Conservation (phyloP, 2,113 vertebrate species). For the Pagrus major region DNA sequence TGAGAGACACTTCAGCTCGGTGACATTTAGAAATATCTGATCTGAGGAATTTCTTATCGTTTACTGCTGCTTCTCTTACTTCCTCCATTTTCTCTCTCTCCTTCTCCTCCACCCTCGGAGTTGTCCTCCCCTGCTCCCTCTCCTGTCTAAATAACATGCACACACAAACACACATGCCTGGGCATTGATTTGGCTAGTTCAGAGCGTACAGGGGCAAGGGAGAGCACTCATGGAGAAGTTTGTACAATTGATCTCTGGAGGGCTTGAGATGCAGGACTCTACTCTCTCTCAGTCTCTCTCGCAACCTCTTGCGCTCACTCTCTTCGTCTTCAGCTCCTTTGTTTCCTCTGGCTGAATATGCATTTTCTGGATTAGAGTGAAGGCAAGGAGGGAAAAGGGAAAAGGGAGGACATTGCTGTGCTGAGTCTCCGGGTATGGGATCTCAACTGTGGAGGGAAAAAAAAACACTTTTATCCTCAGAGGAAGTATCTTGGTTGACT, state of each 20-base stretch:
- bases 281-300: constrained; percentile 36
- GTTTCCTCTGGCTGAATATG: constrained; percentile 69
- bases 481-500: constrained; percentile 61
- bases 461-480: constrained; percentile 45
- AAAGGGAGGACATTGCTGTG: constrained; percentile 37
- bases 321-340: neutral
- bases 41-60: constrained; percentile 78
- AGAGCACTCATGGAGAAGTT: constrained; percentile 81
- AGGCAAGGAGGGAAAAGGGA: constrained; percentile 33
- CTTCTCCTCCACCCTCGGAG: constrained; percentile 15
- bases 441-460: constrained; percentile 51
- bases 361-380: constrained; percentile 74
- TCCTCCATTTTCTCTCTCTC: constrained; percentile 36
- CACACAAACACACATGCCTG: constrained; percentile 34
- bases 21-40: constrained; percentile 85
- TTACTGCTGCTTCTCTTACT: constrained; percentile 52
- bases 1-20: constrained; percentile 67
- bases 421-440: constrained; percentile 48
- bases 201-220: constrained; percentile 65
- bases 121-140: constrained; percentile 47
- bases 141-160: constrained; percentile 45
- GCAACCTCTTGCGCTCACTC: constrained; percentile 20
- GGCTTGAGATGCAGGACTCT: constrained; percentile 67
- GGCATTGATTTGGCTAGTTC: constrained; percentile 77
- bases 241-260: constrained; percentile 84